Evolutionary conservation across 2,113 vertebrate species (phyloP).

Genomic region (Ammodytes marinus): DNA sequence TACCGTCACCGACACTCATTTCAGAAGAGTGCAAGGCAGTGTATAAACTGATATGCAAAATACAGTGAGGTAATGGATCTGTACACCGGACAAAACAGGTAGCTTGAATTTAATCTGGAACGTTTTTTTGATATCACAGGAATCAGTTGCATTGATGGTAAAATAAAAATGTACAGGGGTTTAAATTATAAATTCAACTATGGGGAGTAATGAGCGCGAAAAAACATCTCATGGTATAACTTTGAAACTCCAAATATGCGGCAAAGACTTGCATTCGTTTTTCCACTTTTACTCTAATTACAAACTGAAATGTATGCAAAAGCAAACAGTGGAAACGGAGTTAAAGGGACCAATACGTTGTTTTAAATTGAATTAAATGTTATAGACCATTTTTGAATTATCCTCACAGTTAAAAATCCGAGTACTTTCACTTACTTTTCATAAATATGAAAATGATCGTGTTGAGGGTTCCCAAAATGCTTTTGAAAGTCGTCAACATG

Average conservation of each 20-base stretch:
- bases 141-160: not conserved
- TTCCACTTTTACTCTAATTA: not conserved
- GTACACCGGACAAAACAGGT: not conserved
- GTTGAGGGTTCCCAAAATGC: not conserved
- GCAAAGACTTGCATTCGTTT: not conserved
- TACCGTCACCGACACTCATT: constrained; percentile 16
- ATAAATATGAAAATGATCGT: not conserved
- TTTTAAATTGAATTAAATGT: constrained; percentile 1
- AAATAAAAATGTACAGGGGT: not conserved
- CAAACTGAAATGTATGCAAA: not conserved
- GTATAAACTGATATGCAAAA: not conserved
- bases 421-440: not conserved
- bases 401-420: not conserved
- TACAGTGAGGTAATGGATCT: not conserved
- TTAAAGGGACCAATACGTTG: not conserved
- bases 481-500: not conserved
- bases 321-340: not conserved
- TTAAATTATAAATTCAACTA: not conserved
- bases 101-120: constrained; percentile 7
- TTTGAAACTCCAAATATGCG: not conserved
- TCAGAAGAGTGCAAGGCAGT: constrained; percentile 21
- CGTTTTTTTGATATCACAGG: constrained; percentile 6
- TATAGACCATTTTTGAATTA: not conserved
- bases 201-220: not conserved
- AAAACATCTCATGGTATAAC: not conserved